Evolutionary conservation across 2,113 vertebrate species (phyloP), one percentile per base, ranked within the genome.

Genomic region (Phoenicopterus ruber): DNA sequence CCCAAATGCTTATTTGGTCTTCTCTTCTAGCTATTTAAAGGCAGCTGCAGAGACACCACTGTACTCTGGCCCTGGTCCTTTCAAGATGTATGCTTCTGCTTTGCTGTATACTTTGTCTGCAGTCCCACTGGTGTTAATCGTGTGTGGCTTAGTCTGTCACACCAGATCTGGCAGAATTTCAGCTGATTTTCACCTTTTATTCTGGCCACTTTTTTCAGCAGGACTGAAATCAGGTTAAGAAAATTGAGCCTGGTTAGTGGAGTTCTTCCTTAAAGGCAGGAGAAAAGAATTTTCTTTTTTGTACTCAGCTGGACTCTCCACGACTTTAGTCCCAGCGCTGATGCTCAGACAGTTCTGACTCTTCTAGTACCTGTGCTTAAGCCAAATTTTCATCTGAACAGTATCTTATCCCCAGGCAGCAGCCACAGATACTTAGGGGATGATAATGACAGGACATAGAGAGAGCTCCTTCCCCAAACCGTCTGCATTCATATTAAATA

Each of bases 141-240:
- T 26, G 3, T 13, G 22, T 65, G 36, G 31, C 55, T 84, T 62
- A 49, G 13, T 42, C 24, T 22, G 8, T 79, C 78, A 34, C 78
- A 85, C 46, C n/a, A 85, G 22, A 71, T 8, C 34, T 63, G 25
- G 59, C n/a, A 90, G 40, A 78, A 93, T 71, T 82, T 91, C 1
- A 81, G 71, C 59, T 65, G 36, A 58, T 78, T 73, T 91, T 88
- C 59, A 47, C 38, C 80, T 82, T 84, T 86, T 49, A 42, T 71
- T 78, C 29, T 47, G 26, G 6, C 29, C 2, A 0, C 9, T 14
- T 87, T 63, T 79, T 74, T 57, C 40, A 92, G 57, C 65, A 77
- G 62, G 62, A 69, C 49, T 92, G 52, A 93, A 92, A 88, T 76
- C 22, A 52, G 52, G 11, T 36, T 93, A 82, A 92, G 70, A 77